A percentile compares a stretch with the other conserved stretches of the same genome.
Conservation (phyloP, 2,797 vertebrate genomes). For the Esox masquinongy region DNA sequence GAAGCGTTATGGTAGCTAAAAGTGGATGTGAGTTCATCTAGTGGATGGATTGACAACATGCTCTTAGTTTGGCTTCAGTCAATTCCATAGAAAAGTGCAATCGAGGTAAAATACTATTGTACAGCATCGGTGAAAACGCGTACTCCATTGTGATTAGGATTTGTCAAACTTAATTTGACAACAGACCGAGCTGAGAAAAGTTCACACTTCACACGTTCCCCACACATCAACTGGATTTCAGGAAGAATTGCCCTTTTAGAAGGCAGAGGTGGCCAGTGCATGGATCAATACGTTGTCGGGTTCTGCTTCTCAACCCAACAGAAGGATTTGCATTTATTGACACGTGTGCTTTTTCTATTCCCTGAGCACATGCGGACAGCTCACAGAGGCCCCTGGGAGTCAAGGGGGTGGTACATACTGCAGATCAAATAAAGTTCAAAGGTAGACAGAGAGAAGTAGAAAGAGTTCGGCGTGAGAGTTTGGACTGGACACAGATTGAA, state of each 20-base stretch:
- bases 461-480: constrained; percentile 34
- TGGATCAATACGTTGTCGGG: neutral
- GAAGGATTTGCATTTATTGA: neutral
- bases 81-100: neutral
- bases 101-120: neutral
- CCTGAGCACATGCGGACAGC: constrained; percentile 11
- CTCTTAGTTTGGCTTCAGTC: neutral
- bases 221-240: neutral
- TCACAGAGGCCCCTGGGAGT: constrained; percentile 43
- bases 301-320: neutral
- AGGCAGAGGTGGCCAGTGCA: neutral
- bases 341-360: neutral
- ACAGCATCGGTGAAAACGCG: neutral
- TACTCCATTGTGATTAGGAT: neutral
- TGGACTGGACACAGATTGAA: constrained; percentile 42
- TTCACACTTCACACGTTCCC: neutral
- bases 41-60: neutral
- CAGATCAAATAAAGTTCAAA: constrained; percentile 59
- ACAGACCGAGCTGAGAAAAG: neutral
- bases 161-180: neutral
- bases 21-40: neutral
- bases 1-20: neutral
- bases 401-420: constrained; percentile 50
- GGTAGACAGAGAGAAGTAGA: constrained; percentile 50
- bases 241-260: neutral